Base-by-base conservation (phyloP, 1,140 invertebrate species). In the Anoplolepis gracilipes region DNA sequence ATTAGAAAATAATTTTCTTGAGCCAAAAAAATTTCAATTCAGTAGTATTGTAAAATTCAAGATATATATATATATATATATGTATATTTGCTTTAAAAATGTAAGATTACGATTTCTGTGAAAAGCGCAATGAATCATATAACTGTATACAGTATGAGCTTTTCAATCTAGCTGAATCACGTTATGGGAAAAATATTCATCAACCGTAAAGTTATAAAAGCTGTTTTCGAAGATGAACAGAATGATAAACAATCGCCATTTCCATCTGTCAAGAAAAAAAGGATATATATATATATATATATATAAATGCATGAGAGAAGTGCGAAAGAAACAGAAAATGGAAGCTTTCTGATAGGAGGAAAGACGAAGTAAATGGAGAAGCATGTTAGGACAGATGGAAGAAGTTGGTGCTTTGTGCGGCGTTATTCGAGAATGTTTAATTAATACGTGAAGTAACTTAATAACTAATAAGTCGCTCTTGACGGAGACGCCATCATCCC, bases 401-500 rank as follows among this genome's bases (percentile, higher is more conserved):
- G n/a, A 10, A 57, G 10, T 53, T 61, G 36, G 46, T 82, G 62
- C 79, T 90, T 81, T 85, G 77, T 85, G 86, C 49, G 69, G 49
- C 30, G 79, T 73, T 86, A 90, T 84, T 86, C 85, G 76, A 49
- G 16, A 91, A 89, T 91, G 88, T 90, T 92, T 92, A 92, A 91
- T 92, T 91, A 92, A 91, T 90, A 88, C 79, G 42, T 67, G 78
- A 61, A 64, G 65, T 78, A 84, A 82, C 77, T 92, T 91, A 92
- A 89, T 92, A 91, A 92, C 90, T 92, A 91, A 92, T 91, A 92
- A 91, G 86, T 87, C 78, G 59, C 67, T 85, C 84, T 69, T 16
- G 19, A 85, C 49, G 73, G 19, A 11, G 36, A 57, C 11, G 76
- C 22, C 30, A 33, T 25, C 59, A 30, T 42, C 25, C 36, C 10